phyloP scores from a whole-genome alignment of 2,797 vertebrate species.

The Propithecus deckenii region DNA sequence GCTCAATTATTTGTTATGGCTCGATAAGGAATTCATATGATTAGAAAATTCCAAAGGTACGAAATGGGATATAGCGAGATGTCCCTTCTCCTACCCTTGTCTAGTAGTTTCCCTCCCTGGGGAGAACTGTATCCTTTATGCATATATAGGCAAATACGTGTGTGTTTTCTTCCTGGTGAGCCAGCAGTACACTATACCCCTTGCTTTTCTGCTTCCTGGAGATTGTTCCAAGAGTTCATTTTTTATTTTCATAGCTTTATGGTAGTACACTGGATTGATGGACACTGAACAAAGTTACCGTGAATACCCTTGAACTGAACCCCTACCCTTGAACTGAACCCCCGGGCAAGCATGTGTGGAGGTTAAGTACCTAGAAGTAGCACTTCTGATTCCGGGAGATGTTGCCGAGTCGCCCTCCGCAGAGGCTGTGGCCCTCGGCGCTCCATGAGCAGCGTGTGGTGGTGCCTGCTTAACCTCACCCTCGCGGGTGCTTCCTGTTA shows the following conservation, averaged over 20 bases:
- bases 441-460: rapidly evolving
- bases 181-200: not conserved
- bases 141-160: not conserved
- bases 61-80: not conserved
- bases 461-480: not conserved
- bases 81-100: not conserved
- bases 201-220: not conserved
- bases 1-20: not conserved
- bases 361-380: not conserved
- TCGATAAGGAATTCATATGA: not conserved
- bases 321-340: not conserved
- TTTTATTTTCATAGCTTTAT: not conserved
- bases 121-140: not conserved
- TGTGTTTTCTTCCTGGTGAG: not conserved
- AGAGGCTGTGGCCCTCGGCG: not conserved
- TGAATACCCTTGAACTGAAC: not conserved
- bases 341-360: not conserved
- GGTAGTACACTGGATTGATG: not conserved
- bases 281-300: not conserved
- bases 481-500: not conserved
- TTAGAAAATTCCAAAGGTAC: not conserved
- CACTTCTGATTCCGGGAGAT: not conserved
- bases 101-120: not conserved
- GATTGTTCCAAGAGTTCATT: not conserved
- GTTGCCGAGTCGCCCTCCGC: not conserved